Percentiles rank a stretch among this genome's conserved stretches.
Evolutionary conservation across 2,113 vertebrate genomes (phyloP).

Genomic region (Chelonoidis abingdonii): DNA sequence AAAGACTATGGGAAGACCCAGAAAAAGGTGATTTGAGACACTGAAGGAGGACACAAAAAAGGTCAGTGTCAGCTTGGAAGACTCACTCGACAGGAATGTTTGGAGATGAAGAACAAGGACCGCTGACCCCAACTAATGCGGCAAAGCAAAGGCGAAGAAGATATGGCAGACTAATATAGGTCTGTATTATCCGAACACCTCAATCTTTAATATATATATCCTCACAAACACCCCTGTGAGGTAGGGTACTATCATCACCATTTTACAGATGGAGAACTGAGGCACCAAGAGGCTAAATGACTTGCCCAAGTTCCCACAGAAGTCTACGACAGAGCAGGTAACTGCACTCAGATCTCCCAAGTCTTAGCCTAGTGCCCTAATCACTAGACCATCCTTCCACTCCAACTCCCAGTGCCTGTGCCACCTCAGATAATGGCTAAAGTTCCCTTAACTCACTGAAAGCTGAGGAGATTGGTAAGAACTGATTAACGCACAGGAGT

Average conservation of each 20-base stretch:
- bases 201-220: background rate
- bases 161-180: background rate
- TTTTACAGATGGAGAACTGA: background rate
- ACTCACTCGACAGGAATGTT: background rate
- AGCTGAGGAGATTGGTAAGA: background rate
- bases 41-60: background rate
- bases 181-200: background rate
- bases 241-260: background rate
- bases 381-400: background rate
- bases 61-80: background rate
- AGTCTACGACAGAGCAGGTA: background rate
- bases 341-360: background rate
- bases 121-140: background rate
- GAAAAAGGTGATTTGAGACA: background rate
- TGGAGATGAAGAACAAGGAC: background rate
- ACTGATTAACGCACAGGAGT: constrained; percentile 12
- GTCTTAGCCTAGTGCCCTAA: background rate
- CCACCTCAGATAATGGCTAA: background rate
- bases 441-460: background rate
- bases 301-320: background rate
- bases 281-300: background rate
- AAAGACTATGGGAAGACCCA: background rate
- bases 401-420: background rate
- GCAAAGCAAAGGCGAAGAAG: background rate
- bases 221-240: background rate